Evolutionary conservation across 2,888 invertebrate genomes (phyloP), one percentile per base, ranked within the genome.

Genomic region (Ectobius pallidus): DNA sequence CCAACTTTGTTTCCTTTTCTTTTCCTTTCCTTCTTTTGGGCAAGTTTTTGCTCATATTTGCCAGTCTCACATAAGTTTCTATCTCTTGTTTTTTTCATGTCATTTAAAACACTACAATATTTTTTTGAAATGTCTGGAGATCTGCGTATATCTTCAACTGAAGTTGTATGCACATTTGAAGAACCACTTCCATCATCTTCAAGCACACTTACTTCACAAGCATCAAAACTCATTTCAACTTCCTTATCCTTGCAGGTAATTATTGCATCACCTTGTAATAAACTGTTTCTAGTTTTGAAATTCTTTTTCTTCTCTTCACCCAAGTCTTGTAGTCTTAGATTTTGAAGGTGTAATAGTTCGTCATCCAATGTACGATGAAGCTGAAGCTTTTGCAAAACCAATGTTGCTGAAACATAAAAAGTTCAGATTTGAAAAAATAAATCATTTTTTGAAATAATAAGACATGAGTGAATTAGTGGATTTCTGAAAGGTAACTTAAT

Each of bases 321-420:
- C 42, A 49, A 22, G 7, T 14, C 6, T 30, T 14, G 52, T 39
- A 49, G 58, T 18, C 55, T 70, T 11, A 65, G 14, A 4, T 30
- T 34, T 25, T 70, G 46, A 27, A 70, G 16, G 9, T 52, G 34
- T 20, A 14, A 76, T n/a, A 85, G 78, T 80, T 88, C 88, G 72
- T 84, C 82, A 77, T 82, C 81, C 84, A 87, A 85, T 77, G 87
- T 83, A 72, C 85, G 82, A 20, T 80, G 75, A 30, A 88, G 78
- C 75, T 84, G 83, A 46, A 88, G 78, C 74, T 80, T 83, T 16
- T 82, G 80, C 42, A 88, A 79, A 18, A 88, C 82, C 76, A 83
- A 82, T 77, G 85, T 84, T 20, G 86, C 87, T 77, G 80, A 14
- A 79, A 78, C 34, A 3, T 58, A 52, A 25, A 52, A 52, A 14